Evolutionary conservation across 2,113 vertebrate genomes (phyloP), one percentile per base, ranked within the genome.

Genomic region (Halcyon malimbica): DNA sequence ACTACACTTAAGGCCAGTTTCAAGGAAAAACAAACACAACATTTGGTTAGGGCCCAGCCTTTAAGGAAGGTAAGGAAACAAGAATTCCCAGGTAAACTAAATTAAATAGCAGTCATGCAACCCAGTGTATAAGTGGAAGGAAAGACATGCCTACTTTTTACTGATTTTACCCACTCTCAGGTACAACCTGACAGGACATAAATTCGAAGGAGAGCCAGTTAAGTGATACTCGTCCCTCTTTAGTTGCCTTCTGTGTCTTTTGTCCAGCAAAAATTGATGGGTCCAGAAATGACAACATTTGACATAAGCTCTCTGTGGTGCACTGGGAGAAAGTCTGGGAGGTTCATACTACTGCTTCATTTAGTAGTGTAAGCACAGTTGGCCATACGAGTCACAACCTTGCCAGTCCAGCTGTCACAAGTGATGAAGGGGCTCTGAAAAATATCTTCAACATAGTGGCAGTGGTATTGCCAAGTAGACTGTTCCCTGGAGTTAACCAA

Each of bases 331-430:
- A 80, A 25, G 5, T 51, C 33, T 83, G 67, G 41, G 76, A 70
- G 23, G 5, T 39, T 46, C 50, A 14, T 1, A 0, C 33, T 25
- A 5, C 33, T 68, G 18, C 24, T 31, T 48, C 33, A 0, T 14
- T 44, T 77, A 37, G 35, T 2, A 42, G 24, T 44, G 41, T 31
- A 37, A 90, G 42, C 50, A 90, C 50, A 5, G 35, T 9, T 71
- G 39, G 48, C 48, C 57, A 60, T 19, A 57, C 28, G 28, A 71
- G 87, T 54, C 78, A 18, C 78, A 71, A 24, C 65, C 82, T 39
- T 42, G 50, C 60, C 73, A 82, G 74, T 51, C 46, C 37, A 54
- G 64, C 37, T 91, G 93, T 56, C 87, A 90, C 62, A 28, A 10
- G 60, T 3, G 37, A 64, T 35, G 60, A 57, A 83, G 54, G 57